A percentile compares a stretch with the other conserved stretches of the same genome.
Conservation (phyloP, 1,140 invertebrate genomes). For the Wiebesia pumilae region DNA sequence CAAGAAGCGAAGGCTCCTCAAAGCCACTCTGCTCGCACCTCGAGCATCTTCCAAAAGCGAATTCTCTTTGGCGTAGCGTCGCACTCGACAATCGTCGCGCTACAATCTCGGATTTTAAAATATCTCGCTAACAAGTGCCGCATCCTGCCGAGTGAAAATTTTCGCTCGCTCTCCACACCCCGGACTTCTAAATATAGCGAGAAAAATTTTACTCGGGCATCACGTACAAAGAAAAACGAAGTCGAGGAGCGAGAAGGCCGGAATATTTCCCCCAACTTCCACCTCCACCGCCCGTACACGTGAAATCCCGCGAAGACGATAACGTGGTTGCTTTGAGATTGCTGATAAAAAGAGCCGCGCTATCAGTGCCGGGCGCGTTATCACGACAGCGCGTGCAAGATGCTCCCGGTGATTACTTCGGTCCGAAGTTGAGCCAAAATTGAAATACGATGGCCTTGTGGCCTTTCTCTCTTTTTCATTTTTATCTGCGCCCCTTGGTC, state of each 20-base stretch:
- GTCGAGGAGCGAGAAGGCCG: too few relatives aligned
- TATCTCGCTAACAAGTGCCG: too few relatives aligned
- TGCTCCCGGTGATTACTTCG: background rate
- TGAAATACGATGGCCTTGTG: constrained; percentile 44
- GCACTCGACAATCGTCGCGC: background rate
- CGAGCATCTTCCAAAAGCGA: too few relatives aligned
- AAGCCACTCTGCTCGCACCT: too few relatives aligned
- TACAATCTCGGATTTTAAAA: too few relatives aligned
- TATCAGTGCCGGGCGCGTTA: background rate
- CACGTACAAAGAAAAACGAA: too few relatives aligned
- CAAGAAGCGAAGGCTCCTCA: too few relatives aligned
- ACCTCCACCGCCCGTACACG: too few relatives aligned
- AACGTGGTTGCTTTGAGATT: too few relatives aligned
- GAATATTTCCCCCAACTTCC: too few relatives aligned
- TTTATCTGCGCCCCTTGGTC: background rate
- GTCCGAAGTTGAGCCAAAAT: constrained; percentile 9
- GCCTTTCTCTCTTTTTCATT: background rate
- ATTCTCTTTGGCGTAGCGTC: background rate
- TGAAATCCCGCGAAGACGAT: too few relatives aligned
- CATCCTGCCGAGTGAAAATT: background rate
- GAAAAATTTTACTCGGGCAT: background rate
- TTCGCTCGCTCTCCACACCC: background rate
- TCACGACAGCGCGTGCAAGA: constrained; percentile 16
- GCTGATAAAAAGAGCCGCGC: background rate
- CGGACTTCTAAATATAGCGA: background rate